phyloP scores from a whole-genome alignment of 2,797 vertebrate genomes.

The Alcedo quadribrachys region DNA sequence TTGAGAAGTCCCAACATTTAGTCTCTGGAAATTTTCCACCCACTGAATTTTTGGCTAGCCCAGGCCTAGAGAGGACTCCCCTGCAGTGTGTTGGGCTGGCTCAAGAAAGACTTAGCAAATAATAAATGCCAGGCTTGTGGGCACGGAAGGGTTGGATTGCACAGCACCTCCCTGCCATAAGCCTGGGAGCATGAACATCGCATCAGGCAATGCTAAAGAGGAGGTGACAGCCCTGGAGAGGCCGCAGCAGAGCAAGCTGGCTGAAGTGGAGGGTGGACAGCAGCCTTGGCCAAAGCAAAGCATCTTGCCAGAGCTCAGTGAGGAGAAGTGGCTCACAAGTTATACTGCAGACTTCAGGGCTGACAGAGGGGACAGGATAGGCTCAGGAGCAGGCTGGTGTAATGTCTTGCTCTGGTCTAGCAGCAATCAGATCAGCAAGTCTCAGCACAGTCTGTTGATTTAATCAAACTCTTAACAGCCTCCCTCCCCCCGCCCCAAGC shows the following conservation, averaged over 20 bases:
- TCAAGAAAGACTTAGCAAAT: not conserved
- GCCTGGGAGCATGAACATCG: not conserved
- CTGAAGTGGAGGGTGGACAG: fast-evolving
- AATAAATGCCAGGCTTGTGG: conserved; percentile 9
- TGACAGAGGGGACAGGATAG: not conserved
- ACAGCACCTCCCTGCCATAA: not conserved
- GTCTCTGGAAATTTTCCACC: conserved; percentile 7
- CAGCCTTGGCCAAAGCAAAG: fast-evolving
- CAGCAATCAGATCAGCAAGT: not conserved
- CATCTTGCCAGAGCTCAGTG: not conserved
- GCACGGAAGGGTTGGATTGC: not conserved
- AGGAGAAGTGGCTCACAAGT: not conserved
- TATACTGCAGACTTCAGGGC: too few species aligned
- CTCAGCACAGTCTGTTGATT: not conserved
- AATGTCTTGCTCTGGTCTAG: not conserved
- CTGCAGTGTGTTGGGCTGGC: not conserved
- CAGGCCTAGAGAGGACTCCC: not conserved
- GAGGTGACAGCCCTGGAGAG: not conserved
- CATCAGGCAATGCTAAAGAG: not conserved
- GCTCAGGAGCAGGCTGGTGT: not conserved
- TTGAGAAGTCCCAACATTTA: not conserved
- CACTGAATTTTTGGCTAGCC: not conserved
- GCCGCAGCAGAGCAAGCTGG: not conserved
- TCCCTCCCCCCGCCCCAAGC: too few species aligned
- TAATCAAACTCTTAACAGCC: not conserved